phyloP scores from a whole-genome alignment of 2,797 vertebrate species.

The Propithecus perrieri region DNA sequence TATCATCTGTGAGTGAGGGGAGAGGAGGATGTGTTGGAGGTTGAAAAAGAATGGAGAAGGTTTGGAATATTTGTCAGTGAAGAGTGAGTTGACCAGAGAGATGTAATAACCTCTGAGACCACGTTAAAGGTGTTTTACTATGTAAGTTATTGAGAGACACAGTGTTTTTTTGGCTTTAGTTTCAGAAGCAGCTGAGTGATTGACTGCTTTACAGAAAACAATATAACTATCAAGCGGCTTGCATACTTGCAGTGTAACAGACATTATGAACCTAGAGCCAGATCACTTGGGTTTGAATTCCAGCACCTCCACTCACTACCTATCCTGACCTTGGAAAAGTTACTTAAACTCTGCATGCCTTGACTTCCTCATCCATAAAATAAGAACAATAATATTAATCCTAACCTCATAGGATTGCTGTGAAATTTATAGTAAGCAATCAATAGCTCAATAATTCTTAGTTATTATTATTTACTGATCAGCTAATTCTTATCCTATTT shows the following conservation, averaged over 20 bases:
- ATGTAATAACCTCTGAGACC: background rate
- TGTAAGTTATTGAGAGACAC: background rate
- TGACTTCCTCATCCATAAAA: background rate
- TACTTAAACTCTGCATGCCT: slow-evolving; percentile 21
- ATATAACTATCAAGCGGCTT: background rate
- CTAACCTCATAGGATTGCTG: background rate
- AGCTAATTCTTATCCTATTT: background rate
- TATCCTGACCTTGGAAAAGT: background rate
- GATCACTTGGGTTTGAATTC: background rate
- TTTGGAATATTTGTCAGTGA: background rate
- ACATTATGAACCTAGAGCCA: background rate
- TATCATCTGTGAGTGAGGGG: background rate
- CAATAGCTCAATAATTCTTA: background rate
- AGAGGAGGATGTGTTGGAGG: background rate
- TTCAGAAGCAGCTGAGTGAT: slow-evolving; percentile 8
- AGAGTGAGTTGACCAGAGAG: background rate
- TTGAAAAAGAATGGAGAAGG: background rate
- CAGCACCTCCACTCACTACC: background rate
- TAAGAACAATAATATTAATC: background rate
- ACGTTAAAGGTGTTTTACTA: background rate
- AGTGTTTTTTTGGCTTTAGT: background rate
- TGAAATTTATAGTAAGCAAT: slow-evolving; percentile 8
- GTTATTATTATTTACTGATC: background rate
- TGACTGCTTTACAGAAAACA: slow-evolving; percentile 18
- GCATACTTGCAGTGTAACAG: background rate